Conservation (phyloP, 2,797 vertebrate species). For the Arrhamphus sclerolepis region DNA sequence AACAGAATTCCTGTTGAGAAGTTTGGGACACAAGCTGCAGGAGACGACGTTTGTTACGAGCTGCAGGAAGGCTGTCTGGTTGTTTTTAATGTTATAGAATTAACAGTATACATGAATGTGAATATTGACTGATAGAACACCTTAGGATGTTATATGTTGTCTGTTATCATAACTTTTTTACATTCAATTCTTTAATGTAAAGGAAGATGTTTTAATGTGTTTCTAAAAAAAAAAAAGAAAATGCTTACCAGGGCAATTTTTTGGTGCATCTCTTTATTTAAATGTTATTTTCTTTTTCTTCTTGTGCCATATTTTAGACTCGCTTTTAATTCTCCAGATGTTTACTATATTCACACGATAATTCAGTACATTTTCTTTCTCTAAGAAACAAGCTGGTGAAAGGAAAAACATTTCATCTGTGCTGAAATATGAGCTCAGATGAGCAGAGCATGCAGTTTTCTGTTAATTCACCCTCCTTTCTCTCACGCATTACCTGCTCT, state of each 20-base stretch:
- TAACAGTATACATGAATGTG: constrained; percentile 20
- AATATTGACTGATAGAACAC: constrained; percentile 5
- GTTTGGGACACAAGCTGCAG: neutral
- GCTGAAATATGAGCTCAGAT: constrained; percentile 18
- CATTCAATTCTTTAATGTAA: neutral
- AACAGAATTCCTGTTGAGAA: neutral
- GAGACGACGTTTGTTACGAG: no score
- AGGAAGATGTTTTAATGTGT: neutral
- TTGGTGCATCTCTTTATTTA: constrained; percentile 6
- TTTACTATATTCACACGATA: neutral
- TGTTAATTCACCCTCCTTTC: constrained; percentile 41
- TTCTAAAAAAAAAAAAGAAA: no score
- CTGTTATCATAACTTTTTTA: neutral
- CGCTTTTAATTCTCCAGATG: no score
- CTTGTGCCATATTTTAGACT: no score
- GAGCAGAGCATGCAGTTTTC: constrained; percentile 12
- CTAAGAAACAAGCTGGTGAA: constrained; percentile 1
- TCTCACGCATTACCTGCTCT: constrained; percentile 40
- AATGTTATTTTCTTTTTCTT: no score
- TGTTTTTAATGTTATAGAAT: constrained; percentile 19
- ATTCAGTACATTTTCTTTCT: neutral
- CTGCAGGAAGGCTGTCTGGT: neutral
- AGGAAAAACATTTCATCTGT: constrained; percentile 1
- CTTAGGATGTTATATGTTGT: constrained; percentile 6
- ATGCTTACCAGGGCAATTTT: neutral